Conservation (phyloP, 2,113 vertebrate species). For the Takifugu flavidus region DNA sequence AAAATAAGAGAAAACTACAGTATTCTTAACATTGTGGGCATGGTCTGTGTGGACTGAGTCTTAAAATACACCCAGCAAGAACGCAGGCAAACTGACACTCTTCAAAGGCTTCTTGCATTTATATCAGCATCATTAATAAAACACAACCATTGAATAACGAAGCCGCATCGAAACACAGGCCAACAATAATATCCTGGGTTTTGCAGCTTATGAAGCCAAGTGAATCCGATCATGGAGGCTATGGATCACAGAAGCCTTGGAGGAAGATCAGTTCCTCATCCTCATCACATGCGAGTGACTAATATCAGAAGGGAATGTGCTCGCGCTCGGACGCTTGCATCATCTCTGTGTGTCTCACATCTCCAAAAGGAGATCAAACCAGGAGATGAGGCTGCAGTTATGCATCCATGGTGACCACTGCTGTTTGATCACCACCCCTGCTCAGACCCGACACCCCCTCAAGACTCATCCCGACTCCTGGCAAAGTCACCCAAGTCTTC, state of each 20-base stretch:
- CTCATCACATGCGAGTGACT: not conserved
- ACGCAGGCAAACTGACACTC: not conserved
- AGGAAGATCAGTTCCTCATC: slow-evolving; percentile 9
- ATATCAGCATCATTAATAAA: not conserved
- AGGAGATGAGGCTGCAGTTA: not conserved
- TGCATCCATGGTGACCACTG: not conserved
- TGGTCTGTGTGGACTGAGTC: too few species aligned
- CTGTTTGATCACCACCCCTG: too few species aligned
- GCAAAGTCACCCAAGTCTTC: too few species aligned
- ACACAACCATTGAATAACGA: slow-evolving; percentile 12
- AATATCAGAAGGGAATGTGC: slow-evolving; percentile 6
- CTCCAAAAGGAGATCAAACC: not conserved
- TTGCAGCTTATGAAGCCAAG: slow-evolving; percentile 14
- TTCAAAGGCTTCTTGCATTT: not conserved
- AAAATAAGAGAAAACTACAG: too few species aligned
- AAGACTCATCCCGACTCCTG: too few species aligned
- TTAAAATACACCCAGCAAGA: too few species aligned
- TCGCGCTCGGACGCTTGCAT: not conserved
- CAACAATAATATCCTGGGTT: slow-evolving; percentile 1
- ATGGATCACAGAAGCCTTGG: slow-evolving; percentile 1
- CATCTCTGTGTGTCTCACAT: not conserved
- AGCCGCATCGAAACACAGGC: slow-evolving; percentile 10
- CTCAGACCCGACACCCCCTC: too few species aligned
- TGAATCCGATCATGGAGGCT: slow-evolving; percentile 6
- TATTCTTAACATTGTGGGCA: too few species aligned